phyloP scores from a whole-genome alignment of 2,113 vertebrate species.

The Odocoileus virginianus region DNA sequence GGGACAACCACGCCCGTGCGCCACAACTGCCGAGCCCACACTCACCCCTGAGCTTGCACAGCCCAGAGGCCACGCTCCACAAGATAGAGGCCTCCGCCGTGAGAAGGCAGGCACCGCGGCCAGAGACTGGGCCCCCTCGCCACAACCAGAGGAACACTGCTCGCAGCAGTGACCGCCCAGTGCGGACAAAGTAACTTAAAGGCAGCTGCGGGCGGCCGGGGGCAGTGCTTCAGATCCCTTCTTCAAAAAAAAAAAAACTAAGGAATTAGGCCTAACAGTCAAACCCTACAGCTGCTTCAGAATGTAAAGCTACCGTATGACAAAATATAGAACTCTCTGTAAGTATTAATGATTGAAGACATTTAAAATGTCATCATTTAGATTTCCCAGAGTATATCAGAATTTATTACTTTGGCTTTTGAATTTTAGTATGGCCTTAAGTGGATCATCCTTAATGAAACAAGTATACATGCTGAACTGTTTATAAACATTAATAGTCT shows the following conservation, averaged over 20 bases:
- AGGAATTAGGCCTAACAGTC: neutral
- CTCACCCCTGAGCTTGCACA: neutral
- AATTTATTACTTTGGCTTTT: neutral
- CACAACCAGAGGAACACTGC: neutral
- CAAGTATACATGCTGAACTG: neutral
- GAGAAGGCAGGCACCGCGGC: neutral
- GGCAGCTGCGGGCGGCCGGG: accelerated
- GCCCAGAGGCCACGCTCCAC: neutral
- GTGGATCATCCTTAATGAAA: neutral
- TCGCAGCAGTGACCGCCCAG: neutral
- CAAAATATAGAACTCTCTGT: neutral
- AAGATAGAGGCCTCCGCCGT: neutral
- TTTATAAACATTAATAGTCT: neutral
- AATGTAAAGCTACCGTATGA: neutral
- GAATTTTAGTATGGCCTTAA: neutral
- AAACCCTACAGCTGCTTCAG: neutral
- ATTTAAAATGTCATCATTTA: neutral
- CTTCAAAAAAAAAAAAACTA: neutral
- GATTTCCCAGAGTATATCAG: neutral
- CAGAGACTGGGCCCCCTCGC: neutral
- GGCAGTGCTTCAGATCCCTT: neutral
- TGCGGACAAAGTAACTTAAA: neutral
- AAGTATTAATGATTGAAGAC: neutral
- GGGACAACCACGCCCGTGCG: accelerated
- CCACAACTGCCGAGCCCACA: neutral